Conservation (phyloP, 2,888 invertebrate species). For the Sphecodes monilicornis region DNA sequence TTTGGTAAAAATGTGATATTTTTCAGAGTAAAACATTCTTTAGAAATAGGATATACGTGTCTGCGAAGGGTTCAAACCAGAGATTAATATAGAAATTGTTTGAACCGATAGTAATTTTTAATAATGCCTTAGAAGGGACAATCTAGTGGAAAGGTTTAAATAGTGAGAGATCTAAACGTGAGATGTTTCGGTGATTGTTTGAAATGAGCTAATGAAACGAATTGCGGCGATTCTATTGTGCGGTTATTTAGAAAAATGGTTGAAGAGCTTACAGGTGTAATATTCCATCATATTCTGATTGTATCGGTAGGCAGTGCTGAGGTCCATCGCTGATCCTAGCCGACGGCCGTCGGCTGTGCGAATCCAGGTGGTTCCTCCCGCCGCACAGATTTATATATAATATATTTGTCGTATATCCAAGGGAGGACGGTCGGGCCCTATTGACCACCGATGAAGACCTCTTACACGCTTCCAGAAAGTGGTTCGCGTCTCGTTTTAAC, state of each 20-base stretch:
- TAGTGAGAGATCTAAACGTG: too few relatives aligned
- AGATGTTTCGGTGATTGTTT: too few relatives aligned
- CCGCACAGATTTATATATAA: conserved; percentile 52
- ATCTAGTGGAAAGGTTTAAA: too few relatives aligned
- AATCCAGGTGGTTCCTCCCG: conserved; percentile 76
- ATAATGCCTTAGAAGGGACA: too few relatives aligned
- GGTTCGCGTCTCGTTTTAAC: conserved; percentile 61
- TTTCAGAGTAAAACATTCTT: too few relatives aligned
- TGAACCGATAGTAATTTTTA: too few relatives aligned
- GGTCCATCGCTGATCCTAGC: conserved; percentile 88
- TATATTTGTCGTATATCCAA: conserved; percentile 26
- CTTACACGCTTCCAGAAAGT: conserved; percentile 53
- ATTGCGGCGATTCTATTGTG: neutral
- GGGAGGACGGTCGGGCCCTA: conserved; percentile 60
- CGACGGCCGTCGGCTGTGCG: conserved; percentile 81
- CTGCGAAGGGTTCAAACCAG: too few relatives aligned
- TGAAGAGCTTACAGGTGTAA: conserved; percentile 94
- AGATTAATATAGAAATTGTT: too few relatives aligned
- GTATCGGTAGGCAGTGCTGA: conserved; percentile 97
- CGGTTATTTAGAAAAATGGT: neutral
- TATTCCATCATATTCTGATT: conserved; percentile 99
- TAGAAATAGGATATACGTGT: too few relatives aligned
- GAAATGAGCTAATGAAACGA: neutral
- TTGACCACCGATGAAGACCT: conserved; percentile 76
- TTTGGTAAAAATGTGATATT: neutral